Percentiles rank a stretch among this genome's conserved stretches.
Evolutionary conservation across 1,140 invertebrate species (phyloP).

Genomic region (Anoplolepis gracilipes): DNA sequence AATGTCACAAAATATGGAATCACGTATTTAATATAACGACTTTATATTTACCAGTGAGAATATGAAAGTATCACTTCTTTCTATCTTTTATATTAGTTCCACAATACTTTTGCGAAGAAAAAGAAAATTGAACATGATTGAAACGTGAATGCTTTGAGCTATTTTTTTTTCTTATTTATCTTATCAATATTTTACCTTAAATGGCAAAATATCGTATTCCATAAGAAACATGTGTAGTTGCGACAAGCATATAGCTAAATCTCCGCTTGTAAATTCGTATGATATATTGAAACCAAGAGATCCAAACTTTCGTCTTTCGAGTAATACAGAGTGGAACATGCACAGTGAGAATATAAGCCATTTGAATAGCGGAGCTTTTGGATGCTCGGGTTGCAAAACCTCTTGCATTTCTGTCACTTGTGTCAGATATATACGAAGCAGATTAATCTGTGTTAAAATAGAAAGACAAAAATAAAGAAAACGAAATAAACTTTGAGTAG

Average conservation of each 20-base stretch:
- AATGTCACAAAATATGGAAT: background rate
- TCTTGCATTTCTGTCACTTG: conserved; percentile 86
- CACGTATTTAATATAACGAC: background rate
- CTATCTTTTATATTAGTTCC: background rate
- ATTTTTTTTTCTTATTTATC: background rate
- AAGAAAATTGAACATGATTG: background rate
- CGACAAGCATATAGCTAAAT: conserved; percentile 90
- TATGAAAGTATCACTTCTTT: conserved; percentile 9
- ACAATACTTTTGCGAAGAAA: background rate
- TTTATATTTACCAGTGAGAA: background rate
- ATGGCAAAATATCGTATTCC: conserved; percentile 89
- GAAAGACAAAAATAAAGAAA: background rate
- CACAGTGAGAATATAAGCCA: conserved; percentile 90
- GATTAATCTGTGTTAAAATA: conserved; percentile 87
- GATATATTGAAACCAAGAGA: conserved; percentile 92
- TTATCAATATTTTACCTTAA: conserved; percentile 84
- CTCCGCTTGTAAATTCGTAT: conserved; percentile 92
- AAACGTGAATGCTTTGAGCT: background rate
- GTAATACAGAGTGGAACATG: conserved; percentile 90
- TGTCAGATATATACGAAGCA: conserved; percentile 87
- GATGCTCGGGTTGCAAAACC: conserved; percentile 85
- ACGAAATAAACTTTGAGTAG: background rate
- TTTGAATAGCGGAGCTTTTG: conserved; percentile 88
- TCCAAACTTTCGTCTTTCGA: conserved; percentile 91
- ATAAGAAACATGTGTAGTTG: conserved; percentile 90